phyloP scores from a whole-genome alignment of 92 coral and sea anemone genomes.

The Umimayanthus chanpuru region DNA sequence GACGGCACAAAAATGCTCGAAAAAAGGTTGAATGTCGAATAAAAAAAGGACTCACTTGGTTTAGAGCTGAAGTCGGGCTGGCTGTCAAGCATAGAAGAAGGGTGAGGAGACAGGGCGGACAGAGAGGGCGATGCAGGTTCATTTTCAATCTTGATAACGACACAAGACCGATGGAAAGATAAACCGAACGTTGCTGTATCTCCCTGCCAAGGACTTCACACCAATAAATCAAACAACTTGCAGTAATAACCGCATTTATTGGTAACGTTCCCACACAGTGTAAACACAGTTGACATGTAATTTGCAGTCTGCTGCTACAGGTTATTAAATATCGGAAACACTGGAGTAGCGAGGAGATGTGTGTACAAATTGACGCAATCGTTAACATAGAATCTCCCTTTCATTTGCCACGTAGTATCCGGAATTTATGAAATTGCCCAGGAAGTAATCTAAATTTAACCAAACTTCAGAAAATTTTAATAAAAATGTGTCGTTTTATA shows the following conservation, averaged over 20 bases:
- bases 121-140: neutral
- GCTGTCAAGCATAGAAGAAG: neutral
- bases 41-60: constrained; percentile 1
- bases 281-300: constrained; percentile 19
- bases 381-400: neutral
- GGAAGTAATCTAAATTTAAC: constrained; percentile 29
- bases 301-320: neutral
- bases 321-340: constrained; percentile 25
- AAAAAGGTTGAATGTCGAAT: neutral
- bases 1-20: neutral
- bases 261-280: constrained; percentile 32
- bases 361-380: constrained; percentile 13
- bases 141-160: neutral
- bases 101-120: neutral
- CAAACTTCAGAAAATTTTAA: neutral
- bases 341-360: constrained; percentile 12
- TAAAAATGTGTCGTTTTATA: neutral
- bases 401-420: constrained; percentile 21
- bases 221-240: constrained; percentile 8
- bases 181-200: neutral
- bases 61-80: neutral
- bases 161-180: neutral
- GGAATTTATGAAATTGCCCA: neutral
- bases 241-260: constrained; percentile 20
- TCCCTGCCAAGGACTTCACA: constrained; percentile 11